A percentile compares a stretch with the other conserved stretches of the same genome.
phyloP scores from a whole-genome alignment of 2,113 vertebrate genomes.

The Perognathus longimembris region DNA sequence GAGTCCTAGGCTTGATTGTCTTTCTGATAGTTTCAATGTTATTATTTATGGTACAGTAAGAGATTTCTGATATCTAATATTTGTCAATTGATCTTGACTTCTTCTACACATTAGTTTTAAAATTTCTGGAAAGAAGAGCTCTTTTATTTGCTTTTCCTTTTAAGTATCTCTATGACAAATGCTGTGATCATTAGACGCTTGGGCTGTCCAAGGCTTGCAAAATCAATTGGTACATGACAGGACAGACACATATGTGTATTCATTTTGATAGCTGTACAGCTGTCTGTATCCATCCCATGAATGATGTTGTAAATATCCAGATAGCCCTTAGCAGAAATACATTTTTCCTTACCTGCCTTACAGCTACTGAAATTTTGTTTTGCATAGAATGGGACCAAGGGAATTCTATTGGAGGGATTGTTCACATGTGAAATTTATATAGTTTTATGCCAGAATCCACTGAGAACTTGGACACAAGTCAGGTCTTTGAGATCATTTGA shows the following conservation, averaged over 20 bases:
- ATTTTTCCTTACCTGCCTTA: background rate
- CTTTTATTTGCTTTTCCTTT: constrained; percentile 47
- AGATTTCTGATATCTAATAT: background rate
- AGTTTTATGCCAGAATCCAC: background rate
- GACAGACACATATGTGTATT: too few relatives aligned
- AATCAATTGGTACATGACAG: too few relatives aligned
- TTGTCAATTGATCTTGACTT: background rate
- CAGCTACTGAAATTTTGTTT: constrained; percentile 32
- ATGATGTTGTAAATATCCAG: too few relatives aligned
- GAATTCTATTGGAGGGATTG: background rate
- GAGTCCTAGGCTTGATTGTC: background rate
- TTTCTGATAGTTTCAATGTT: background rate
- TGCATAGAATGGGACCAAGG: background rate
- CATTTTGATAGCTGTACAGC: too few relatives aligned
- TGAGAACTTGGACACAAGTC: background rate
- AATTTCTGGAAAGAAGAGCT: background rate
- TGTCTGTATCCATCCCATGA: too few relatives aligned
- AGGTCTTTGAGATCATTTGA: background rate
- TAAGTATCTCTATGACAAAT: background rate
- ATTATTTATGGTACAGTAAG: background rate
- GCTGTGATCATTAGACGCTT: too few relatives aligned
- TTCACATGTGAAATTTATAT: background rate
- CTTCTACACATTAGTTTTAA: background rate
- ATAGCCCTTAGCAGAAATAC: too few relatives aligned
- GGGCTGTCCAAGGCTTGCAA: too few relatives aligned